Evolutionary conservation across 2,797 vertebrate genomes (phyloP), one percentile per base, ranked within the genome.

Genomic region (Lepilemur ruficaudatus): DNA sequence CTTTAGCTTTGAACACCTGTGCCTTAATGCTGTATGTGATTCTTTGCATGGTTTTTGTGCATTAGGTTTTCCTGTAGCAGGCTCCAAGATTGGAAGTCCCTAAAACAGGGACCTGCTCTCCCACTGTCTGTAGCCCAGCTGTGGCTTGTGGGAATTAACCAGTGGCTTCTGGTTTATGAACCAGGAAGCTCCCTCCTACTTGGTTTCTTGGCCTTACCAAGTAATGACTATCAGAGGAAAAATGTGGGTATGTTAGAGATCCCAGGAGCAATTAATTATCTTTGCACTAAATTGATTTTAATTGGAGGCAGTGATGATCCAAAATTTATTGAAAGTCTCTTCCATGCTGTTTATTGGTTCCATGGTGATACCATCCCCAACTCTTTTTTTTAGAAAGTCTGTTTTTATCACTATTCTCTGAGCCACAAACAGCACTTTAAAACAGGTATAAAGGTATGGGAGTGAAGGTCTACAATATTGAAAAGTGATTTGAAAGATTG

Each of bases 281-380:
- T 95, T 57, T 91, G 35, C 18, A 55, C 15, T 48, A 46, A 63
- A 50, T 91, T 80, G n/a, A 35, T 91, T 93, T 92, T 81, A 88
- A 70, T 65, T 75, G 70, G 70, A n/a, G 32, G 12, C 38, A 38
- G 38, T 87, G 46, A 82, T 41, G 65, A 72, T 91, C 48, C 30
- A n/a, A 65, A 30, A 30, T 88, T 88, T 92, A 73, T 28, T 4
- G 18, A 25, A 52, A 35, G 10, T 55, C 18, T 73, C 7, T 82
- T 75, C 78, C 20, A 12, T 17, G 20, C 12, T 91, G 28, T 82
- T 75, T 88, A 43, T 95, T 61, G 59, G 25, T 90, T 89, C 55
- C 35, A 59, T 61, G 73, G 69, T 0, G 0, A 46, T 95, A 93
- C 35, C 17, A 70, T 65, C 25, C 52, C 57, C 41, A 95, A 41